Evolutionary conservation across 2,797 vertebrate species (phyloP).

Genomic region (Salmo trutta): DNA sequence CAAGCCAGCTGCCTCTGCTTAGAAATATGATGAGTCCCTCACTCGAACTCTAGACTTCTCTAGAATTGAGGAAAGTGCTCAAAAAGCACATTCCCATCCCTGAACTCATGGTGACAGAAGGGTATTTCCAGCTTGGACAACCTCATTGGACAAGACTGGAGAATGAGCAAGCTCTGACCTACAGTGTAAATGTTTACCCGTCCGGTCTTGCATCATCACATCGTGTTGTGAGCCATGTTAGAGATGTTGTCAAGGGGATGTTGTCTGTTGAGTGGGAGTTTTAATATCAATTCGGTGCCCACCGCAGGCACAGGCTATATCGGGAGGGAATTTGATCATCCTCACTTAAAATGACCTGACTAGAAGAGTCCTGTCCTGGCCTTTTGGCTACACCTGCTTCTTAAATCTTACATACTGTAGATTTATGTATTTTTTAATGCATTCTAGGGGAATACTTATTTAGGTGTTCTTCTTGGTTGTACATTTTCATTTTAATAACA

Average conservation of each 20-base stretch:
- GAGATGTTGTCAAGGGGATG: constrained; percentile 36
- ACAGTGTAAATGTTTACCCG: constrained; percentile 37
- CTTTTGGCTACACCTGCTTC: constrained; percentile 23
- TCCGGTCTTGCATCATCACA: constrained; percentile 44
- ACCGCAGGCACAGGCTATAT: constrained; percentile 43
- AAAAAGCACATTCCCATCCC: constrained; percentile 51
- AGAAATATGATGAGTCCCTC: not conserved
- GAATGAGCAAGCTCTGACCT: constrained; percentile 30
- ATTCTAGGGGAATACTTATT: not conserved
- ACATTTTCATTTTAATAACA: not conserved
- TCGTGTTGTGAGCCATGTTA: constrained; percentile 36
- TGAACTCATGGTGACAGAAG: constrained; percentile 41
- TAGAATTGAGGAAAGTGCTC: constrained; percentile 32
- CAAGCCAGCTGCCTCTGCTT: not conserved
- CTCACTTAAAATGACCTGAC: constrained; percentile 29
- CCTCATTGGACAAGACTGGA: constrained; percentile 43
- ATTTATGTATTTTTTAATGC: constrained; percentile 17
- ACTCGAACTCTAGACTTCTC: constrained; percentile 23
- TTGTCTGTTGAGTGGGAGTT: constrained; percentile 36
- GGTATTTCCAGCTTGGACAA: constrained; percentile 49
- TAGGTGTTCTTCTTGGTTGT: not conserved
- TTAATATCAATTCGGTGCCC: constrained; percentile 43
- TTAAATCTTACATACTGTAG: constrained; percentile 21
- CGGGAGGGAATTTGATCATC: constrained; percentile 43
- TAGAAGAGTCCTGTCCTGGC: not conserved